Base-by-base conservation (phyloP, 2,797 vertebrate species). In the Takifugu rubripes region DNA sequence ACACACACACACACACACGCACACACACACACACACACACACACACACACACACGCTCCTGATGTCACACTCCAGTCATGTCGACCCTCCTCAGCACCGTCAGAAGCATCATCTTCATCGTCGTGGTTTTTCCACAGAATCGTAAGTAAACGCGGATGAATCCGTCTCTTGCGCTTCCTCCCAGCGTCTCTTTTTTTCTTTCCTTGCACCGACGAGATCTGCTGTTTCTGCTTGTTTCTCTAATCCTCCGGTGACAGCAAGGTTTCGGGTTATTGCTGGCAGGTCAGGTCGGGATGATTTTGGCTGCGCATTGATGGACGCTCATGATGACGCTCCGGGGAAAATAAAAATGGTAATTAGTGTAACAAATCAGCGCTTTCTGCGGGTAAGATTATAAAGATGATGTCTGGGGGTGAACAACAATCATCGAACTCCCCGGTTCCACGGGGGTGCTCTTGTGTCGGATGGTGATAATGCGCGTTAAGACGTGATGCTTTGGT, bases 51-150 rank as follows among this genome's bases (percentile, higher is more conserved):
- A 66, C 63, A 56, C 57, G 33, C 25, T 70, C 71, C 75, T 79
- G 73, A 74, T 81, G 71, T 76, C 75, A 72, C 58, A 68, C 66
- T 70, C 73, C 62, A 78, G 66, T 68, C 73, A 78, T 78, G 81
- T 74, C 73, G 70, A 83, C 75, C 70, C 66, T 80, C 66, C 70
- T 76, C 70, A 74, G 64, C 71, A 75, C 21, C 70, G 64, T 52
- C 56, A 60, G 44, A 64, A 60, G 25, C 66, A 51, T 56, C 70
- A 45, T 60, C 61, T 54, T n/a, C 60, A 52, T n/a, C 46, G 17
- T 14, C 17, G 17, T 44, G 36, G 36, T 40, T 40, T 40, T 40
- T 40, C 59, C 25, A 25, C 65, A 47, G 11, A 68, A 33, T 49
- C 49, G 81, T 83, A 49, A 83, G 81, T 80, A 70, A 48, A 25